These are phyloP conservation scores for Thumatha senex DNA, from an alignment of 2,888 invertebrate genomes.

Conservation along the genomic window DNA sequence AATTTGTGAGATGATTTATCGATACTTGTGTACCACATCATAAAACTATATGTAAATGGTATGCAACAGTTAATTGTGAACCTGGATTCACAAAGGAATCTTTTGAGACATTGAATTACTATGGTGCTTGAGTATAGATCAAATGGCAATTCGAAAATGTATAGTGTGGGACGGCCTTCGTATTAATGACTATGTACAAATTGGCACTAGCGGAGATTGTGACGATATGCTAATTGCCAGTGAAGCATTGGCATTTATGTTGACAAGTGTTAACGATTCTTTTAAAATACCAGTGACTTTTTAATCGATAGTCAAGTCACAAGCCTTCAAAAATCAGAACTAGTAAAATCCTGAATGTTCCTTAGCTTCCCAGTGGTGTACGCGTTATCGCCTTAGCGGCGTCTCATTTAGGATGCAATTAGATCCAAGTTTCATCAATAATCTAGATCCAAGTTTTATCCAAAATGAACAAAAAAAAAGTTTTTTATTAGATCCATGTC, in stretches of 20 bases:
- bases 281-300: background rate
- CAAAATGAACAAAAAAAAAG: too few relatives aligned
- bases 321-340: background rate
- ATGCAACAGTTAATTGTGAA: slow-evolving; percentile 2
- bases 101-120: slow-evolving; percentile 1
- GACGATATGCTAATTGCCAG: background rate
- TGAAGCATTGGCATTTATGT: slow-evolving; percentile 1
- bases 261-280: slow-evolving; percentile 5
- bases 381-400: slow-evolving; percentile 10
- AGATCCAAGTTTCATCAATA: slow-evolving; percentile 12
- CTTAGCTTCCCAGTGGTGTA: slow-evolving; percentile 5
- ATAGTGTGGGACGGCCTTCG: slow-evolving; percentile 9
- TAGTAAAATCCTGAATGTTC: slow-evolving; percentile 5
- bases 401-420: slow-evolving; percentile 5
- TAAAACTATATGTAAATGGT: slow-evolving; percentile 7
- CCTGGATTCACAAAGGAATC: slow-evolving; percentile 13
- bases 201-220: background rate
- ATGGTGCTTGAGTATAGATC: slow-evolving; percentile 6
- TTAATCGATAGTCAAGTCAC: background rate
- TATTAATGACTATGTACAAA: slow-evolving; percentile 10
- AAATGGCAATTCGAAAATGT: slow-evolving; percentile 13
- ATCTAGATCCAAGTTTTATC: too few relatives aligned
- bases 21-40: background rate
- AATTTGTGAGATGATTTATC: background rate
- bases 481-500: too few relatives aligned